Evolutionary conservation across 2,113 vertebrate genomes (phyloP).

Genomic region (Genyomyrus donnyi): DNA sequence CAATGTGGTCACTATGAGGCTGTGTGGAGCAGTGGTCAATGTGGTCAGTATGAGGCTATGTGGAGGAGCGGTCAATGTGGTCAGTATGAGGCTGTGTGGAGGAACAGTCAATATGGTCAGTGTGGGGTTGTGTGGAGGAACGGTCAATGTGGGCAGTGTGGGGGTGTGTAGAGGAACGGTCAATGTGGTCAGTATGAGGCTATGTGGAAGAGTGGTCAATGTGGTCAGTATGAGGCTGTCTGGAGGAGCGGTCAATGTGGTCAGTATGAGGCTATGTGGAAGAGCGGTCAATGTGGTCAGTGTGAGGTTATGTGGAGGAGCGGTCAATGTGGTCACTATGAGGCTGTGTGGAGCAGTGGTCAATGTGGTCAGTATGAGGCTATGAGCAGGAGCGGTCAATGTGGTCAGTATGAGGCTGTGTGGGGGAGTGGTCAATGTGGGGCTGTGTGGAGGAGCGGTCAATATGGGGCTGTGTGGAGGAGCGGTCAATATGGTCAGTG

Average conservation of each 20-base stretch:
- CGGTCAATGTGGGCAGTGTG: not conserved
- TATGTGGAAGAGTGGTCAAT: not conserved
- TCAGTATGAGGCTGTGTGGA: not conserved
- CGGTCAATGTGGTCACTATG: not conserved
- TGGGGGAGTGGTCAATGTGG: not conserved
- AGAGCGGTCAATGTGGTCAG: not conserved
- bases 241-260: not conserved
- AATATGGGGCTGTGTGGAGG: not conserved
- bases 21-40: not conserved
- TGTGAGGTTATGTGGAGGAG: not conserved
- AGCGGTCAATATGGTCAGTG: not conserved
- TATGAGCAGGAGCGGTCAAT: not conserved
- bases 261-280: not conserved
- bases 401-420: not conserved
- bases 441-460: not conserved
- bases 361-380: not conserved
- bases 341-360: not conserved
- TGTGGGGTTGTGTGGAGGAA: not conserved
- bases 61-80: no score
- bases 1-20: not conserved
- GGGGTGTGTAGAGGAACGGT: not conserved
- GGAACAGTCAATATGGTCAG: not conserved
- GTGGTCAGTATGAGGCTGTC: not conserved
- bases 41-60: not conserved
- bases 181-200: not conserved